Base-by-base conservation (phyloP, 2,113 vertebrate genomes). In the Ictidomys tridecemlineatus region DNA sequence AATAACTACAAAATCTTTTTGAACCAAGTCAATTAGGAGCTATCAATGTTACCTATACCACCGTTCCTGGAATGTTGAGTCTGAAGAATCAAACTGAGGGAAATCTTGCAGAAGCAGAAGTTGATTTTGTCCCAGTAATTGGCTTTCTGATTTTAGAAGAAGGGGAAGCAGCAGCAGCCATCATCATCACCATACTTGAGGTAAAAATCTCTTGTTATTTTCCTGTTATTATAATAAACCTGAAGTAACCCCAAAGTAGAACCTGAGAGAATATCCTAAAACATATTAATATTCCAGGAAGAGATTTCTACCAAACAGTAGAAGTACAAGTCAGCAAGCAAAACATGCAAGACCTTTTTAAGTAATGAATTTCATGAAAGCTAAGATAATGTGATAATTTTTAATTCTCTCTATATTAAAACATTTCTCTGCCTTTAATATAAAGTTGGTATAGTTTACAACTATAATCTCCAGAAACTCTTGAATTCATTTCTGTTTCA, bases 161-260 rank as follows among this genome's bases (percentile, higher is more conserved):
- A 96, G 99, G 99, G 79, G 99, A 99, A 98, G 99, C 99, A 32
- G 98, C 99, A 72, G 98, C 99, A 45, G 98, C 99, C 92, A 99
- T 99, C 95, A 99, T 99, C 89, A 96, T 99, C 95, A 99, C 99
- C 58, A 98, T 99, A 97, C 97, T 99, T 76, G 99, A 99, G 99
- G 99, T 99, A 99, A 99, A 98, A 72, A 22, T 20, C 53, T 39
- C 76, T 16, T 8, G 8, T 17, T 51, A 7, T 70, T 87, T 74
- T 12, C 1, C 45, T 80, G 48, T 0, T 1, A 39, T 78, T 72
- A 9, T 56, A 0, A 61, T 65, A 70, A 79, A 74, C 0, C 3
- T 8, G 1, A 72, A 79, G n/a, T 93, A 65, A 26, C 67, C 37
- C 56, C 3, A 39, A 86, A 72, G 37, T 53, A 61, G 72, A 96